Evolutionary conservation across 2,113 vertebrate species (phyloP), one percentile per base, ranked within the genome.

Genomic region (Microtus pennsylvanicus): DNA sequence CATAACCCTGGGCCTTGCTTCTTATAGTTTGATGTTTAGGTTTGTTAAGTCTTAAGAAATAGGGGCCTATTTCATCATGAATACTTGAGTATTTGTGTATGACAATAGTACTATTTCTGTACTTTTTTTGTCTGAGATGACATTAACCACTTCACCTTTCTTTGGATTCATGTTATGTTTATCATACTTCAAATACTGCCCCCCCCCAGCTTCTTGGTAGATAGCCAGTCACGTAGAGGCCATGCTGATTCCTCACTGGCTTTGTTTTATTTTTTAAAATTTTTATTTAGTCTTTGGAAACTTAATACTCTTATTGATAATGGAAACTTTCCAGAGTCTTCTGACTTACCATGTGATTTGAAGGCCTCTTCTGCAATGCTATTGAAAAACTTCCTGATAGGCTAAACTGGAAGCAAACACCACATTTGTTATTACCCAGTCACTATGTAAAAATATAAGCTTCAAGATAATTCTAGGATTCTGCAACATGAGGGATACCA

Each of bases 341-440:
- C 38, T 87, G 58, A 96, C 97, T 97, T 96, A 98, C 97, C 97
- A 95, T 9, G 11, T 0, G 0, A 0, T 0, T 12, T 50, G 93
- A 55, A 69, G 7, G 82, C 1, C 0, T 92, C 58, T 0, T 97
- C 87, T 96, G 81, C 24, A 86, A 1, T 1, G 63, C 0, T 24
- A 97, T 0, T 61, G 97, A 16, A 35, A 91, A 24, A 30, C 14
- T 0, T 83, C 97, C 97, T 21, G 97, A 95, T 26, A 58, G 0
- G 9, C 47, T 4, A 58, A 82, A 98, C 97, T 98, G 87, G 35
- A 97, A 96, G 81, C 17, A 96, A 92, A 95, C 89, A 82, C 35
- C 30, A 83, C 13, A 86, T 69, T 72, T 67, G 78, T 98, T 92
- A 95, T 35, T 91, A 63, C 8, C 10, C 2, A 77, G 14, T 38